Evolutionary conservation across 2,113 vertebrate genomes (phyloP), one percentile per base, ranked within the genome.

Genomic region (Epinephelus cyanopodus): DNA sequence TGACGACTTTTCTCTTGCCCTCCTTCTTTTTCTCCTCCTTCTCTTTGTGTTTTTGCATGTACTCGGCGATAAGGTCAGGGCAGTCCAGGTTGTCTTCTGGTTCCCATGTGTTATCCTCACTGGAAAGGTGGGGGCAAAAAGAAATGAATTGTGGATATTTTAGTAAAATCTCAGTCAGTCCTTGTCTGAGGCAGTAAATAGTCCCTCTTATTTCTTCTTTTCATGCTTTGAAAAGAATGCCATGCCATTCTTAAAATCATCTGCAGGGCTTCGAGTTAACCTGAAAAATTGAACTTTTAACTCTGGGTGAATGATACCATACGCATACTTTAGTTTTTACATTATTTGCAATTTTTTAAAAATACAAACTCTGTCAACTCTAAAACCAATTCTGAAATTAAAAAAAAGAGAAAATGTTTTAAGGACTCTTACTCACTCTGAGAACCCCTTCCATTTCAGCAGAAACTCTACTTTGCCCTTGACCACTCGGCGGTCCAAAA

Each of bases 71-170:
- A 25, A 99, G 97, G 85, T 99, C 98, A 0, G 98, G 98, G 73
- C 98, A 99, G 89, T 99, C 98, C 29, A 99, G 93, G 94, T 99
- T 99, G 86, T 99, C 98, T 89, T 99, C 96, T 0, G 98, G 98
- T 76, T 99, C 98, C 98, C 98, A 99, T 0, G 98, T 99, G 90
- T 99, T 99, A 82, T 99, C 98, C 48, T 99, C 98, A 57, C 98
- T 99, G 78, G 4, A 53, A 0, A 52, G 0, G n/a, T 5, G 52
- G 11, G 53, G 9, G 73, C 23, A 77, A 12, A 11, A 8, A 3
- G 4, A 69, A 11, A 25, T 3, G 10, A 27, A 68, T 15, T 2
- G 3, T 8, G 19, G 4, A 77, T 19, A 42, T 25, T 15, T 66
- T 12, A 65, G n/a, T 42, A 29, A 0, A n/a, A 68, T 21, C 45